phyloP scores from a whole-genome alignment of 1,140 invertebrate species.

The Ceratitis capitata region DNA sequence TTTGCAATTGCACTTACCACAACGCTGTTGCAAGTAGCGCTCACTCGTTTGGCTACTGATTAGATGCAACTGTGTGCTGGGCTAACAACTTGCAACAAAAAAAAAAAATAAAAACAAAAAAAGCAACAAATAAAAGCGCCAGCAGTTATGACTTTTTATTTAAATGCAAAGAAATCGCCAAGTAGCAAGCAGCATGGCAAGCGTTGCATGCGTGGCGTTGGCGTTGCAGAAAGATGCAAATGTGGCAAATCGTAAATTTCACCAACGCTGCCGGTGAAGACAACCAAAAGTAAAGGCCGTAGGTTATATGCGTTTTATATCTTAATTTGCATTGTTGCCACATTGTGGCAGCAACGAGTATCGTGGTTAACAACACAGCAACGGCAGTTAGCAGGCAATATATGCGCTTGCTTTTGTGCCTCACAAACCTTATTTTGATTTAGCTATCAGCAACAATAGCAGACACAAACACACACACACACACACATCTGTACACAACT shows the following conservation, averaged over 20 bases:
- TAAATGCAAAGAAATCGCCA: not conserved
- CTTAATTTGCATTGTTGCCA: constrained; percentile 22
- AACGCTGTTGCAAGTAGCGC: constrained; percentile 8
- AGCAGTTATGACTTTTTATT: constrained; percentile 18
- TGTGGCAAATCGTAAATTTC: constrained; percentile 22
- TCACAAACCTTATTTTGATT: not conserved
- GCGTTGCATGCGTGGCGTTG: not conserved
- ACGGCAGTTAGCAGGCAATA: not conserved
- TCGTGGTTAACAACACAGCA: no score
- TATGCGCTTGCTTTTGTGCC: not conserved
- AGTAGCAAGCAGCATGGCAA: not conserved
- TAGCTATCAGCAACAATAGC: not conserved
- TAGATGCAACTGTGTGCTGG: constrained; percentile 7
- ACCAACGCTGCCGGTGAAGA: not conserved
- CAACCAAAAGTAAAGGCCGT: not conserved
- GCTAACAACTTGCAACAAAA: constrained; percentile 12
- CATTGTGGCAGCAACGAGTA: not conserved
- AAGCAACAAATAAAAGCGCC: not conserved
- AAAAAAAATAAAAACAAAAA: not conserved
- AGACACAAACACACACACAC: not conserved
- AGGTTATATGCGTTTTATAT: constrained; percentile 31
- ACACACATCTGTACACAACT: not conserved
- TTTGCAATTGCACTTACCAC: not conserved
- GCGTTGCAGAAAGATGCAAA: not conserved
- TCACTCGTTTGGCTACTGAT: constrained; percentile 4